Percentiles rank a stretch among this genome's conserved stretches.
Evolutionary conservation across 2,113 vertebrate species (phyloP).

Genomic region (Setophaga coronata): DNA sequence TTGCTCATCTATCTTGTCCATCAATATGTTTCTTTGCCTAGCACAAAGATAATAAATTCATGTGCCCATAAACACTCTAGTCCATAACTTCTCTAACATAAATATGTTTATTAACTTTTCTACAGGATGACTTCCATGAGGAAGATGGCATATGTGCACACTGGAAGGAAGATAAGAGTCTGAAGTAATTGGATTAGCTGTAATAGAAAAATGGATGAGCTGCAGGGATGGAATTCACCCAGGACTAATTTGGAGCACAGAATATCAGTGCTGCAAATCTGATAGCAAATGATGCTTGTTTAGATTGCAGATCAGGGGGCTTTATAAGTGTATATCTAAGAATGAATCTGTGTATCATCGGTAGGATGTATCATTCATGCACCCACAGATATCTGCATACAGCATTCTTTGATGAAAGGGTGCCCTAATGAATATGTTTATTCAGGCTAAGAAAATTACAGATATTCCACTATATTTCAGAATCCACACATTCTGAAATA

Average conservation of each 20-base stretch:
- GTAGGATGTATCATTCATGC: neutral
- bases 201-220: constrained; percentile 56
- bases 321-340: neutral
- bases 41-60: neutral
- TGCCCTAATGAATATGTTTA: neutral
- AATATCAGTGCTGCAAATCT: neutral
- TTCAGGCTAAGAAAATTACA: neutral
- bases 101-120: neutral
- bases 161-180: constrained; percentile 14
- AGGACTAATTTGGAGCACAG: neutral
- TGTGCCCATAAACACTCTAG: neutral
- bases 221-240: neutral
- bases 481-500: neutral
- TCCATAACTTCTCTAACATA: neutral
- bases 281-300: neutral
- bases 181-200: constrained; percentile 36
- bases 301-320: neutral
- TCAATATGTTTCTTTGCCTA: neutral
- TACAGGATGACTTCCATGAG: neutral
- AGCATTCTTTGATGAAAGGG: neutral
- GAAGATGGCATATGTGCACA: neutral
- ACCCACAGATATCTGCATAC: neutral
- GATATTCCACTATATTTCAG: neutral
- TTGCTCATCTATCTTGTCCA: neutral
- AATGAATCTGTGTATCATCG: neutral